Base-by-base conservation (phyloP, 2,113 vertebrate species). In the Pteruthius melanotis region DNA sequence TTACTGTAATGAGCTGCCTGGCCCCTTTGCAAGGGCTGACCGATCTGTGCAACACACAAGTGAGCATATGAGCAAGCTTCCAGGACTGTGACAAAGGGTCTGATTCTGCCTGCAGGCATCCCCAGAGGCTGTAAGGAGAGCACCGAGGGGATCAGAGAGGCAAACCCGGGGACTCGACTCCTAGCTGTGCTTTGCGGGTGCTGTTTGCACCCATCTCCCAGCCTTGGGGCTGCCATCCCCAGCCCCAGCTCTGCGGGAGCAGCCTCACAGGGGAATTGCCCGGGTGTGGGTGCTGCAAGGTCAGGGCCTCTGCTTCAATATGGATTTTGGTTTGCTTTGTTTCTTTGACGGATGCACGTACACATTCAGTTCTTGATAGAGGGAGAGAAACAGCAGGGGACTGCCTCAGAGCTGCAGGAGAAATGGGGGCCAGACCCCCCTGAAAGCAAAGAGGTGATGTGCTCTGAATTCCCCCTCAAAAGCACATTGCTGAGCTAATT, bases 111-210 rank as follows among this genome's bases (percentile, higher is more conserved):
- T 47, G 63, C 49, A 72, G 68, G 30, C 56, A 27, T 19, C 31
- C 49, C 56, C 79, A 10, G 45, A 7, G 52, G n/a, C 45, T 31
- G 54, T 18, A n/a, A 28, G 63, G 57, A 53, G 31, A 40, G n/a
- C 14, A 4, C n/a, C 1, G 2, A 21, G 13, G 54, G 24, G 35
- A 27, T 3, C 13, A 5, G 30, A 8, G 30, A 15, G 28, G 45
- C 2, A 1, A 19, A 75, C 49, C n/a, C 1, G 0, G 15, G 47
- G 2, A 0, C 15, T 10, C 0, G 0, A 17, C 27, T 50, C n/a
- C 31, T 13, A 2, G n/a, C 2, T 9, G 28, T n/a, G 72, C 69
- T 71, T 18, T n/a, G 40, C 2, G 1, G 35, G 31, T 27, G 47
- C 56, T n/a, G 27, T 44, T 49, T 19, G 44, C 52, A 15, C 35